Evolutionary conservation across 2,888 invertebrate species (phyloP).

Genomic region (Hypsopygia costalis): DNA sequence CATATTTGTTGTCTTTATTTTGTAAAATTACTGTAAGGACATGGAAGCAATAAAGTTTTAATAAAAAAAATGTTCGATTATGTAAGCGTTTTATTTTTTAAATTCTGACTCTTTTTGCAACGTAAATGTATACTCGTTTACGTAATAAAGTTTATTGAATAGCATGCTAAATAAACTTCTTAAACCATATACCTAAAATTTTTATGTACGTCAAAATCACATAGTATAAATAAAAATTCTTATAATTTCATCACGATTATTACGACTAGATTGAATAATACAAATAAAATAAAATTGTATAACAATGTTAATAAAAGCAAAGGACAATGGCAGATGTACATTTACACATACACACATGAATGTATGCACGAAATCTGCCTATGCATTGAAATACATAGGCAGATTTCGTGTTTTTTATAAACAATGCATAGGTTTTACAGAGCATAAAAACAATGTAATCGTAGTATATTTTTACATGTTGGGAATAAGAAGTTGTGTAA

Average conservation of each 20-base stretch:
- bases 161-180: background rate
- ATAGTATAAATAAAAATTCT: background rate
- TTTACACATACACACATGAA: no score
- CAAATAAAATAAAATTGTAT: background rate
- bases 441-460: no score
- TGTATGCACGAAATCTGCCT: no score
- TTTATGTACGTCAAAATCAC: background rate
- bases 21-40: slow-evolving; percentile 21
- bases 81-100: slow-evolving; percentile 9
- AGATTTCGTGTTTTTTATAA: no score
- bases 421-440: no score
- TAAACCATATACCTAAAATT: no score
- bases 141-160: no score
- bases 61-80: slow-evolving; percentile 10
- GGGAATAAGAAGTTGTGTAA: no score
- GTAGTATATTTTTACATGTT: no score
- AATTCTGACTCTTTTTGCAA: background rate
- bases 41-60: slow-evolving; percentile 13
- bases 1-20: slow-evolving; percentile 28
- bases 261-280: slow-evolving; percentile 12
- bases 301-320: no score
- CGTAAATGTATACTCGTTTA: background rate
- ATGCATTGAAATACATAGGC: no score
- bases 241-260: slow-evolving; percentile 8
- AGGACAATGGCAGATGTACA: no score